Evolutionary conservation across 2,888 invertebrate genomes (phyloP).

Genomic region (Stenodema calcarata): DNA sequence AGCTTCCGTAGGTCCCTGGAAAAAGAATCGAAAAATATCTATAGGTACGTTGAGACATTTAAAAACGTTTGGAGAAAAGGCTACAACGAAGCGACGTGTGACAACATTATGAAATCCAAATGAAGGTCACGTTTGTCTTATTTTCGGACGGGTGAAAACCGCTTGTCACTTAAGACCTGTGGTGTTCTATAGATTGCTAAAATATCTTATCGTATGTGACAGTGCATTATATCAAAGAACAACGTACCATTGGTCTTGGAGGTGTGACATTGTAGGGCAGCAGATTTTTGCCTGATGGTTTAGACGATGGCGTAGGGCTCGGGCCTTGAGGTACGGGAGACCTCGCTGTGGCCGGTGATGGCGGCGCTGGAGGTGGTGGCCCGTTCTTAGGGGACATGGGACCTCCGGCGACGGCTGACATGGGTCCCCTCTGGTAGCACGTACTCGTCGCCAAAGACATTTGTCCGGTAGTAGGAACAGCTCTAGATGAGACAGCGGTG

Average conservation of each 20-base stretch:
- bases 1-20: slow-evolving; percentile 84
- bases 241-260: slow-evolving; percentile 73
- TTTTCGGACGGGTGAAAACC: too few relatives aligned
- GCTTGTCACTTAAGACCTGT: too few relatives aligned
- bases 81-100: too few relatives aligned
- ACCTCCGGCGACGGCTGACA: slow-evolving; percentile 35
- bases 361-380: slow-evolving; percentile 57
- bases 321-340: slow-evolving; percentile 55
- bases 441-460: slow-evolving; percentile 56
- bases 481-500: slow-evolving; percentile 35
- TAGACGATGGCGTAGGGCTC: slow-evolving; percentile 61
- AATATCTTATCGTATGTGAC: not conserved
- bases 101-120: too few relatives aligned
- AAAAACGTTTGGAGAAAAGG: too few relatives aligned
- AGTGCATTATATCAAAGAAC: not conserved
- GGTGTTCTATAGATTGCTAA: too few relatives aligned
- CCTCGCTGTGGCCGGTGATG: not conserved
- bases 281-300: slow-evolving; percentile 69
- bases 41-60: too few relatives aligned
- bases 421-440: slow-evolving; percentile 56
- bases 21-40: not conserved
- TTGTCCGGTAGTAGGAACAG: slow-evolving; percentile 51
- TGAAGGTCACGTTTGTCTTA: too few relatives aligned
- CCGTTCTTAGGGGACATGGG: slow-evolving; percentile 48
- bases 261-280: slow-evolving; percentile 89